Evolutionary conservation across 2,797 vertebrate genomes (phyloP), one percentile per base, ranked within the genome.

Genomic region (Darevskia mixta): DNA sequence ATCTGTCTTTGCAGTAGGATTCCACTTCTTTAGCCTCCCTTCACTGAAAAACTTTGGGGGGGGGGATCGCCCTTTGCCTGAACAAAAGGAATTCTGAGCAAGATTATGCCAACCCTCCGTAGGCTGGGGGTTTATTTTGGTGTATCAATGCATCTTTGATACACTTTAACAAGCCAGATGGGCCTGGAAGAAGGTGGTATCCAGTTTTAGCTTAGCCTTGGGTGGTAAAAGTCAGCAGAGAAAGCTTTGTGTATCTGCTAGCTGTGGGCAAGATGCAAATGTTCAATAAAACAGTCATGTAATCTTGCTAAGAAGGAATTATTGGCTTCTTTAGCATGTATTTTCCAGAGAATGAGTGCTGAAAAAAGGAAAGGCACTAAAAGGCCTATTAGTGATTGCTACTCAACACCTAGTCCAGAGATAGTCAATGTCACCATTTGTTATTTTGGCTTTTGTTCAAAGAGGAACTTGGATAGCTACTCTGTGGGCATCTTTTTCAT

Each of bases 61-160:
- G 6, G 18, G 90, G 89, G 76, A 41, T 87, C 83, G 55, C 58
- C 90, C 17, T 86, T 89, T 61, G 89, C 13, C 41, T 76, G 32
- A 43, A 0, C 0, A 1, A 5, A 0, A 45, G 55, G 29, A 87
- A 79, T 71, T 32, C 35, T 83, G 80, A 64, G 49, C 6, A 82
- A 66, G 82, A 80, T 73, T 79, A 45, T 45, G 86, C 49, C 13
- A 77, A 77, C 77, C 77, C 73, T 79, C 13, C 25, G 8, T 78
- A 45, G 79, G 25, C 43, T 55, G 82, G 80, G 18, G 29, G 81
- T 90, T 94, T 90, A 81, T 72, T 92, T 79, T 55, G 75, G 49
- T 38, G 8, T 90, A 82, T 82, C 35, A 49, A 3, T 0, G 0
- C 4, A 72, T 79, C 87, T 89, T 35, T 89, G 91, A 32, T 3